Conservation (phyloP, 2,113 vertebrate genomes). For the Eonycteris spelaea region DNA sequence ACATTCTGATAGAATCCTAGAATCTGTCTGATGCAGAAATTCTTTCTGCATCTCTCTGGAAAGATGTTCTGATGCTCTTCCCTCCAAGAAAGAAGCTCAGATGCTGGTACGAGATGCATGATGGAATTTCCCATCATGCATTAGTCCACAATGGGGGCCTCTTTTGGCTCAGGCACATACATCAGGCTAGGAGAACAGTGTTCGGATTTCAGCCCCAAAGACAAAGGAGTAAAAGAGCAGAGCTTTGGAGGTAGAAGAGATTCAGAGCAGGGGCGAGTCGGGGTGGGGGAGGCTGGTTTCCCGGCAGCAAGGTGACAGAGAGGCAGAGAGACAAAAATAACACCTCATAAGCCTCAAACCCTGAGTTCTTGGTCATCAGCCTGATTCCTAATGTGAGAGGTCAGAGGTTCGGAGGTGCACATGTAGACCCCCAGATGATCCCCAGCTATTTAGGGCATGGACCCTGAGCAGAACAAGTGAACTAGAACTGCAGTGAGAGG, state of each 20-base stretch:
- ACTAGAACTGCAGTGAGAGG: background rate
- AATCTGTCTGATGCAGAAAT: background rate
- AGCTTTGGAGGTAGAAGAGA: background rate
- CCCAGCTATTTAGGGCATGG: background rate
- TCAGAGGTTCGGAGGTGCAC: background rate
- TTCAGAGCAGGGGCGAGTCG: background rate
- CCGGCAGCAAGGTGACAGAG: background rate
- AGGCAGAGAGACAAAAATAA: background rate
- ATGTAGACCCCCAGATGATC: background rate
- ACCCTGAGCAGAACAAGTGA: background rate
- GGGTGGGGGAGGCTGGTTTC: background rate
- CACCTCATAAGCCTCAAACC: background rate
- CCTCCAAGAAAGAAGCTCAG: background rate
- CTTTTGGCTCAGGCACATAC: background rate
- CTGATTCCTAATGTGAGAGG: background rate
- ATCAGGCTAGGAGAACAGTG: background rate
- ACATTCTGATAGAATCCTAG: background rate
- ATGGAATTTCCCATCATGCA: constrained; percentile 54
- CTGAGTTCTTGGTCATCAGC: background rate
- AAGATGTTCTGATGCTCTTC: background rate
- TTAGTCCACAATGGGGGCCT: background rate
- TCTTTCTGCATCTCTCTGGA: background rate
- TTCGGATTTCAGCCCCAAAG: background rate
- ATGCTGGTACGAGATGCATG: background rate
- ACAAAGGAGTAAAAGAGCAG: background rate